A percentile compares a stretch with the other conserved stretches of the same genome.
phyloP scores from a whole-genome alignment of 2,113 vertebrate species.

The Coptodon bakossiorum region DNA sequence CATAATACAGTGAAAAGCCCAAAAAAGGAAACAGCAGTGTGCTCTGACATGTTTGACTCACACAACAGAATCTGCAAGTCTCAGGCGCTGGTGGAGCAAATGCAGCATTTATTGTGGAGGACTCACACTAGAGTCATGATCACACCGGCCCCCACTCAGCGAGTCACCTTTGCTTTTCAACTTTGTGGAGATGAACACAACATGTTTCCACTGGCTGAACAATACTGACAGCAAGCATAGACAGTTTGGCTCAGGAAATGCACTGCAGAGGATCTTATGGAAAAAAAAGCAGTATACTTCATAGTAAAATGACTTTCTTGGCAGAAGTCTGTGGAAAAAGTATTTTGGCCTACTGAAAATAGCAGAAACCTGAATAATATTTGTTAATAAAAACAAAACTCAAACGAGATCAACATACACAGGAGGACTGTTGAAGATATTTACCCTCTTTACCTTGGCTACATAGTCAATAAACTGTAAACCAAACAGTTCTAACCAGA shows the following conservation, averaged over 20 bases:
- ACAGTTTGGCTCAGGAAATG: background rate
- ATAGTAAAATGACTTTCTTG: background rate
- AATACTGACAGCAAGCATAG: background rate
- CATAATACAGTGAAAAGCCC: slow-evolving; percentile 57
- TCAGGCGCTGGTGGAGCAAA: slow-evolving; percentile 5
- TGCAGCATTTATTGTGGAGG: background rate
- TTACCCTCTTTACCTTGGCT: background rate
- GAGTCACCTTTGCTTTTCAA: slow-evolving; percentile 15
- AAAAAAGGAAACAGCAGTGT: slow-evolving; percentile 59
- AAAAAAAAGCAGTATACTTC: background rate
- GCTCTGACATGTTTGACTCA: slow-evolving; percentile 51
- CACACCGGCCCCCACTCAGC: background rate
- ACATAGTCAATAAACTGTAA: background rate
- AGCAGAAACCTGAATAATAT: background rate
- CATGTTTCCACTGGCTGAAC: background rate
- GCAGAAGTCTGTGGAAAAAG: background rate
- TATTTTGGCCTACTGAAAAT: background rate
- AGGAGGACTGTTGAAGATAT: background rate
- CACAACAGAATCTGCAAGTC: slow-evolving; percentile 9
- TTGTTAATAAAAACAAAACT: background rate
- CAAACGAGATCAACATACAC: background rate
- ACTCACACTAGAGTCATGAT: slow-evolving; percentile 28
- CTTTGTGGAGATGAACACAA: background rate
- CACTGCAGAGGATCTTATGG: background rate
- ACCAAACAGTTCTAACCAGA: background rate